phyloP scores from a whole-genome alignment of 2,113 vertebrate genomes.

The Polypterus bichir region DNA sequence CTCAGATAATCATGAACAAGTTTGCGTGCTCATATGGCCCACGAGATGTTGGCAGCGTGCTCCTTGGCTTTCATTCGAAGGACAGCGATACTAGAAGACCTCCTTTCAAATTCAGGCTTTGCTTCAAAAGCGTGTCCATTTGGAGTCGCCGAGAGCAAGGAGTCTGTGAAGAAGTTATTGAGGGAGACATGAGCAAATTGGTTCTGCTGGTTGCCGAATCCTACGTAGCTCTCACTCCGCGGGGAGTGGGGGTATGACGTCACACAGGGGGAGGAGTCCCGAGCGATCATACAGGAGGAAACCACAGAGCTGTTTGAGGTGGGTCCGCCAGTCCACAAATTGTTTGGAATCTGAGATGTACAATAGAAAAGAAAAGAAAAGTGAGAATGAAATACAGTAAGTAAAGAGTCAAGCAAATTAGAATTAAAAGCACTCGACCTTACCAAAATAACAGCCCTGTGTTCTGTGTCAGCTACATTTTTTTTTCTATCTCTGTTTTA shows the following conservation, averaged over 20 bases:
- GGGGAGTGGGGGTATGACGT: slow-evolving; percentile 82
- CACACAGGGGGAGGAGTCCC: slow-evolving; percentile 84
- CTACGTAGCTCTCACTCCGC: slow-evolving; percentile 73
- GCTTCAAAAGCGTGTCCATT: slow-evolving; percentile 82
- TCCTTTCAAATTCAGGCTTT: slow-evolving; percentile 90
- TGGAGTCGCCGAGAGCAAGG: slow-evolving; percentile 68
- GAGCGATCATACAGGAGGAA: slow-evolving; percentile 87
- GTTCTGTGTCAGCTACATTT: too few relatives aligned
- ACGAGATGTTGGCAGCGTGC: slow-evolving; percentile 94
- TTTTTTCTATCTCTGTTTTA: too few relatives aligned
- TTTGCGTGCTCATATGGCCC: slow-evolving; percentile 73
- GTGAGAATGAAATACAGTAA: not conserved
- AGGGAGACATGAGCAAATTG: slow-evolving; percentile 86
- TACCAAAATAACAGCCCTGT: too few relatives aligned
- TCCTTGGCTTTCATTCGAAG: slow-evolving; percentile 98
- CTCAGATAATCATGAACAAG: too few relatives aligned
- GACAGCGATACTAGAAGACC: slow-evolving; percentile 94
- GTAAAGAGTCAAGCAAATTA: too few relatives aligned
- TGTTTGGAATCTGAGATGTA: slow-evolving; percentile 83
- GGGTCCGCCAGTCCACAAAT: slow-evolving; percentile 76
- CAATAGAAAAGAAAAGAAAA: slow-evolving; percentile 21
- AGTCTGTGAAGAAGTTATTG: slow-evolving; percentile 95
- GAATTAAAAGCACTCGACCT: too few relatives aligned
- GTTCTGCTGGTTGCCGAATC: slow-evolving; percentile 90
- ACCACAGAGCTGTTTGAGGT: slow-evolving; percentile 70